Evolutionary conservation across 2,797 vertebrate species (phyloP).

Genomic region (Hyperoplus immaculatus): DNA sequence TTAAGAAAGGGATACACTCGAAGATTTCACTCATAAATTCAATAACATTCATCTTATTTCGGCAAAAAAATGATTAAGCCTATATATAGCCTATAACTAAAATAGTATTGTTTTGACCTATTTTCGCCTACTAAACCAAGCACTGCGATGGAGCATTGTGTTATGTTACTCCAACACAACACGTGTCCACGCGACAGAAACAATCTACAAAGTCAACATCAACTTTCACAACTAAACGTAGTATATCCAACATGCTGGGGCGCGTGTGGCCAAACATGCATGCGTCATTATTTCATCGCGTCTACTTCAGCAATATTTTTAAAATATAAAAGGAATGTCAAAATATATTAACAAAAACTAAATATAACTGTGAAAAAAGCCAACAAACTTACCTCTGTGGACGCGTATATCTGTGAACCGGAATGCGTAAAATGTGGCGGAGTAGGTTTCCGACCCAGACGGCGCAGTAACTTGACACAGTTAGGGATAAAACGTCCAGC

Average conservation of each 20-base stretch:
- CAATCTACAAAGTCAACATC: slow-evolving; percentile 50
- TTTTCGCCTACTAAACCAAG: neutral
- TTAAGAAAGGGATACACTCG: neutral
- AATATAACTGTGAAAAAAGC: slow-evolving; percentile 1
- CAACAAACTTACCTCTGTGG: slow-evolving; percentile 81
- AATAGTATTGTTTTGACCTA: neutral
- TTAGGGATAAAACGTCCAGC: slow-evolving; percentile 59
- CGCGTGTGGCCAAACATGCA: slow-evolving; percentile 3
- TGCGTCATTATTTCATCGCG: slow-evolving; percentile 50
- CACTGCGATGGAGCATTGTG: neutral
- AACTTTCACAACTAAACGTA: slow-evolving; percentile 30
- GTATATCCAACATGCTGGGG: neutral
- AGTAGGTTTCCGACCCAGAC: slow-evolving; percentile 42
- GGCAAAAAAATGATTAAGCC: neutral
- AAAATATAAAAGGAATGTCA: slow-evolving; percentile 65
- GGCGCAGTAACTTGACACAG: slow-evolving; percentile 51
- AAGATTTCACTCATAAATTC: neutral
- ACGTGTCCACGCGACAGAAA: slow-evolving; percentile 72
- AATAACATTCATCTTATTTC: neutral
- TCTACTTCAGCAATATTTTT: slow-evolving; percentile 66
- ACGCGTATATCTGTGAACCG: slow-evolving; percentile 67
- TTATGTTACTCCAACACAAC: slow-evolving; percentile 65
- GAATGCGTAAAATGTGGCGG: slow-evolving; percentile 63
- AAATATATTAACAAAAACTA: slow-evolving; percentile 62
- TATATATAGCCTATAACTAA: neutral